Conservation (phyloP, 2,113 vertebrate species). For the Megaceryle torquata region DNA sequence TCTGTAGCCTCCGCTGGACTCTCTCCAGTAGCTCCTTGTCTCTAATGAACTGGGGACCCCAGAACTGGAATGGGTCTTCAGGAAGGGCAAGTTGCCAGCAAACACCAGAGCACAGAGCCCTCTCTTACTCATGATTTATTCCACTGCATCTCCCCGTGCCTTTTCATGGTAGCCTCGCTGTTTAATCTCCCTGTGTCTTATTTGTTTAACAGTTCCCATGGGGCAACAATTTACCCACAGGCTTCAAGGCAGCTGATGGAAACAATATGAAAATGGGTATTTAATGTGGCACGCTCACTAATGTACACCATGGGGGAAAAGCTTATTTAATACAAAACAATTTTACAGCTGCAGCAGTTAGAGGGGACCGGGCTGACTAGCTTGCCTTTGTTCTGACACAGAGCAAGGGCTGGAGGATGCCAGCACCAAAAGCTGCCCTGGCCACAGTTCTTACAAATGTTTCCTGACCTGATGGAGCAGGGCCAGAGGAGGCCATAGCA, state of each 20-base stretch:
- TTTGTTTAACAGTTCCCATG: not conserved
- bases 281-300: not conserved
- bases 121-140: constrained; percentile 20
- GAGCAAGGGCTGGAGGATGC: not conserved
- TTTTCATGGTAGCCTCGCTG: not conserved
- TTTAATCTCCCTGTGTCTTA: constrained; percentile 37
- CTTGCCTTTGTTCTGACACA: not conserved
- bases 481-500: not conserved
- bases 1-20: too few relatives aligned
- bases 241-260: constrained; percentile 24
- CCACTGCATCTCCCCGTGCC: not conserved
- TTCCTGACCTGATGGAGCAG: not conserved
- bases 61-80: not conserved
- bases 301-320: not conserved
- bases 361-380: not conserved
- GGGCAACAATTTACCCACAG: constrained; percentile 43
- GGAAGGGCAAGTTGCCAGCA: not conserved
- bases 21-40: not conserved
- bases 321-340: constrained; percentile 12
- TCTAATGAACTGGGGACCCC: too few relatives aligned
- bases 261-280: constrained; percentile 6
- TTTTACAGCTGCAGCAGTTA: not conserved
- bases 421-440: not conserved
- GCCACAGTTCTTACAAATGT: not conserved
- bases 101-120: not conserved